Evolutionary conservation across 1,140 invertebrate species (phyloP).

Genomic region (Globodera ellingtonae): DNA sequence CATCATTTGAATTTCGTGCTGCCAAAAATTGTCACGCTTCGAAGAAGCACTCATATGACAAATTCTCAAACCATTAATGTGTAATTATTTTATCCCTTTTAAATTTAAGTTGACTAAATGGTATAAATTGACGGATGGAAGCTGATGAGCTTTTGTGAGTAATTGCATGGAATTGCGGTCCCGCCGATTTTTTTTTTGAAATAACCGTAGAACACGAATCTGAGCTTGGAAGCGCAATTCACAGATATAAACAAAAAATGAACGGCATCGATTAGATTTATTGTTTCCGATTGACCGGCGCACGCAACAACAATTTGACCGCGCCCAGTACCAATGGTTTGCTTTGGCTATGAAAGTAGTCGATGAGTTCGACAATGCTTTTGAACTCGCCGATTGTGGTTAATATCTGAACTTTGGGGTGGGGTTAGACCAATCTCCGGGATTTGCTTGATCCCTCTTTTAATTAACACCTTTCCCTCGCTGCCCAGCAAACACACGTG

Average conservation of each 20-base stretch:
- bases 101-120: too few relatives aligned
- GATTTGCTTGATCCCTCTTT: background rate
- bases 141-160: background rate
- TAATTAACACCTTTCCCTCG: slow-evolving; percentile 25
- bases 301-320: background rate
- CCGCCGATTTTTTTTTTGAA: background rate
- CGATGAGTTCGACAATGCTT: slow-evolving; percentile 18
- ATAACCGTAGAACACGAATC: background rate
- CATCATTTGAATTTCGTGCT: too few relatives aligned
- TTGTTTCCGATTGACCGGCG: background rate
- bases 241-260: background rate
- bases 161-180: background rate
- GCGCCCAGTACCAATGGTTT: slow-evolving; percentile 9
- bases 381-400: slow-evolving; percentile 22
- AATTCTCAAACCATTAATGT: too few relatives aligned
- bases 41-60: too few relatives aligned
- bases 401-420: background rate
- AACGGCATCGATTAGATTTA: background rate
- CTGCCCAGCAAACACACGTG: slow-evolving; percentile 41
- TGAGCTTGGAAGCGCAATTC: background rate
- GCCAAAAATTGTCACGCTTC: too few relatives aligned
- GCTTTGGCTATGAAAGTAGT: slow-evolving; percentile 10
- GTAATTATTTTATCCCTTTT: too few relatives aligned
- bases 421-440: background rate
- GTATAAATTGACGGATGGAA: too few relatives aligned